Conservation (phyloP, 2,888 invertebrate genomes). For the Girardia tigrina region DNA sequence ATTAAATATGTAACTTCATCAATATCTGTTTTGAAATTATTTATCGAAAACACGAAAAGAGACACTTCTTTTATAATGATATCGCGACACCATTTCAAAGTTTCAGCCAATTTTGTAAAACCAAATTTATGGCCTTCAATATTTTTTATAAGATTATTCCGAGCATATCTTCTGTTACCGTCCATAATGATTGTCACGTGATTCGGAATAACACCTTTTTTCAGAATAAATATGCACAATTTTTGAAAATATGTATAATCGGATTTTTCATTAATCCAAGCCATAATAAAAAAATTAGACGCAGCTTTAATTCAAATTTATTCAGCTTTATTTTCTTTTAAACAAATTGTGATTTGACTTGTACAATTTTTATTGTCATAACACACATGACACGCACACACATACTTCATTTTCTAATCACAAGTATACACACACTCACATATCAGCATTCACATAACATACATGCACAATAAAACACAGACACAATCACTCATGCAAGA, state of each 20-base stretch:
- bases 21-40: conserved; percentile 80
- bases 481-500: too few species aligned
- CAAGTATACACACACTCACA: too few species aligned
- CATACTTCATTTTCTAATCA: too few species aligned
- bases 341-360: too few species aligned
- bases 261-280: conserved; percentile 29
- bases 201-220: conserved; percentile 67
- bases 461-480: too few species aligned
- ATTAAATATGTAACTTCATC: conserved; percentile 78
- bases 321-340: too few species aligned
- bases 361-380: too few species aligned
- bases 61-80: conserved; percentile 83
- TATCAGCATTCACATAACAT: too few species aligned
- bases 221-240: conserved; percentile 54
- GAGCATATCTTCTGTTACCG: conserved; percentile 83
- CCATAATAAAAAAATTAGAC: conserved; percentile 16
- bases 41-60: conserved; percentile 95
- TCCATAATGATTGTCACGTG: conserved; percentile 98
- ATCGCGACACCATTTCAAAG: conserved; percentile 74
- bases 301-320: too few species aligned
- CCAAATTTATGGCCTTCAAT: conserved; percentile 63
- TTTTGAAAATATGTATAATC: conserved; percentile 27
- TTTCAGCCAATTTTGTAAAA: conserved; percentile 53
- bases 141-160: conserved; percentile 62
- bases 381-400: too few species aligned